A percentile compares a stretch with the other conserved stretches of the same genome.
Conservation (phyloP, 2,888 invertebrate genomes). For the Chrysolina americana region DNA sequence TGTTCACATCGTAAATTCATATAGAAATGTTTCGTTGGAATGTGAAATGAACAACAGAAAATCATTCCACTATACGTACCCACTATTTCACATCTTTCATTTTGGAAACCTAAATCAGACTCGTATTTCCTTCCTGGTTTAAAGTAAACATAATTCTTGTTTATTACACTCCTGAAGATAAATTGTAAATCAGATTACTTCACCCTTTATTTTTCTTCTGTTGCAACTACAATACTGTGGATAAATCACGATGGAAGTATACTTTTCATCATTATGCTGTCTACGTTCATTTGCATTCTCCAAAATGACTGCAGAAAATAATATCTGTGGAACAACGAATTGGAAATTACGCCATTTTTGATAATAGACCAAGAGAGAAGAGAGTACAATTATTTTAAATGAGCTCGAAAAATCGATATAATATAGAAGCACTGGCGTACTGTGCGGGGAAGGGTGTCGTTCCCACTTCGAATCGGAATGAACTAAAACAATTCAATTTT, state of each 20-base stretch:
- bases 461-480: no score
- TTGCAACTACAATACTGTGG: constrained; percentile 13
- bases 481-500: no score
- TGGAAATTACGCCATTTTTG: neutral
- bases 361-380: constrained; percentile 14
- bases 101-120: neutral
- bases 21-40: no score
- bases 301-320: neutral
- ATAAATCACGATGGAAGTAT: constrained; percentile 12
- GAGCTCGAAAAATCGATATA: neutral
- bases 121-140: neutral
- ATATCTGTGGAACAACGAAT: neutral
- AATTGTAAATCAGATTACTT: constrained; percentile 25
- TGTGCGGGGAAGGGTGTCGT: no score
- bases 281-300: constrained; percentile 21
- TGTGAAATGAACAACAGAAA: no score
- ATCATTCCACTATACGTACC: neutral
- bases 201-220: constrained; percentile 21
- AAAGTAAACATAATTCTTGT: constrained; percentile 24
- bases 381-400: neutral
- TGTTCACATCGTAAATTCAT: no score
- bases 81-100: neutral
- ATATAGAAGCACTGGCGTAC: neutral
- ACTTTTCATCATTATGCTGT: constrained; percentile 21
- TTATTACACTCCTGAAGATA: constrained; percentile 26